Conservation (phyloP, 2,888 invertebrate genomes). For the Laothoe populi region DNA sequence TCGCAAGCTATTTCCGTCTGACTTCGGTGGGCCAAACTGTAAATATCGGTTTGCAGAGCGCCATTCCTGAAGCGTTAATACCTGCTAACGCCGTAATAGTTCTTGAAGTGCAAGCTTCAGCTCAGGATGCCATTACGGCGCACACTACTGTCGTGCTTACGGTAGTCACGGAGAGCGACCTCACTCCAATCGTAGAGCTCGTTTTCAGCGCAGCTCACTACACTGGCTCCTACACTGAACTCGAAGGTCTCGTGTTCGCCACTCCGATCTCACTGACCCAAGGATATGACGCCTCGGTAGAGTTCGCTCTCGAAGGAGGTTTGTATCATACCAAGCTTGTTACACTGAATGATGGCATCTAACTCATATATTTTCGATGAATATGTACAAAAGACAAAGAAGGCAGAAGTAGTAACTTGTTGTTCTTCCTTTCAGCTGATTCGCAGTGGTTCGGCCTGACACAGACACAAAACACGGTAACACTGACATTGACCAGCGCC, state of each 20-base stretch:
- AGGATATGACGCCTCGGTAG: constrained; percentile 1
- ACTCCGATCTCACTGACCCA: constrained; percentile 3
- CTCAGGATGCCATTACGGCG: not conserved
- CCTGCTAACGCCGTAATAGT: constrained; percentile 1
- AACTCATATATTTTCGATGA: not conserved
- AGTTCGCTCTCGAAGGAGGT: constrained; percentile 19
- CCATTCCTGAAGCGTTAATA: not conserved
- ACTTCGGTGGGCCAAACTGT: not conserved
- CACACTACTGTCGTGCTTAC: constrained; percentile 1
- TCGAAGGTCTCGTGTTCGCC: constrained; percentile 33
- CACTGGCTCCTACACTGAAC: constrained; percentile 36
- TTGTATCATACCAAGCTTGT: not conserved
- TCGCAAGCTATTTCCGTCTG: not conserved
- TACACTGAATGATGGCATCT: too few species aligned
- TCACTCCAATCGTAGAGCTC: constrained; percentile 27
- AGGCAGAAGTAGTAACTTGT: not conserved
- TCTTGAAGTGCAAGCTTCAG: not conserved
- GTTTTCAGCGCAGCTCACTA: constrained; percentile 44
- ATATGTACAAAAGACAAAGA: not conserved
- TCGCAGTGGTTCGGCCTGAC: not conserved
- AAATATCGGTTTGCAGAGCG: not conserved
- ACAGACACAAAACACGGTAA: not conserved
- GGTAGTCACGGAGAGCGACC: not conserved
- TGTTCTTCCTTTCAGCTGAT: not conserved
- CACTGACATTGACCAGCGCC: not conserved